Conservation (phyloP, 2,797 vertebrate genomes). For the Huso huso region DNA sequence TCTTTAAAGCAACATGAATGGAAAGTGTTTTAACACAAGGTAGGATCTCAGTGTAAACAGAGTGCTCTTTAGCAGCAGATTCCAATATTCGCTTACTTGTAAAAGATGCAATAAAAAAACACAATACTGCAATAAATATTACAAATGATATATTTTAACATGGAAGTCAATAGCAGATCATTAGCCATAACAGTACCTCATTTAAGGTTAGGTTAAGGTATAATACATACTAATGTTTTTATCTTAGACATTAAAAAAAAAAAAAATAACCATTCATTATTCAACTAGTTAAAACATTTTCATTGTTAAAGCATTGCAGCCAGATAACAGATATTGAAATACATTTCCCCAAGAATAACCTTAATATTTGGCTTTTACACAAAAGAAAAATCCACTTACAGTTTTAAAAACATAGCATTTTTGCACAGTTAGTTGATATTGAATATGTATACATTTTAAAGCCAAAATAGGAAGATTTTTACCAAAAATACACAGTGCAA, state of each 20-base stretch:
- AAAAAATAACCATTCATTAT: too few relatives aligned
- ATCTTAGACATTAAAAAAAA: too few relatives aligned
- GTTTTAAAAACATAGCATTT: background rate
- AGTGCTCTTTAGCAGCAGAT: background rate
- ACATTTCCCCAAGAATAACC: background rate
- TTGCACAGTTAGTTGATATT: too few relatives aligned
- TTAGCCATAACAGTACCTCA: too few relatives aligned
- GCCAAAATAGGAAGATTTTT: too few relatives aligned
- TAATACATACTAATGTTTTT: too few relatives aligned
- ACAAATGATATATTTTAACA: constrained; percentile 17
- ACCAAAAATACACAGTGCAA: too few relatives aligned
- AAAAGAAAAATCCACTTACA: background rate
- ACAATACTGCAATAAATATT: constrained; percentile 10
- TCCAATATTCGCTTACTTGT: background rate
- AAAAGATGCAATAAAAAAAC: constrained; percentile 2
- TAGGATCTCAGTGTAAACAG: background rate
- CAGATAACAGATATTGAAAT: too few relatives aligned
- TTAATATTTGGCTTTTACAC: constrained; percentile 9
- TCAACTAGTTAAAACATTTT: too few relatives aligned
- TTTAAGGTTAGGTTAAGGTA: too few relatives aligned
- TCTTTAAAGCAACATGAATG: background rate
- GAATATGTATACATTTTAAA: too few relatives aligned
- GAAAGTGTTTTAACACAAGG: background rate
- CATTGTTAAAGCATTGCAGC: too few relatives aligned
- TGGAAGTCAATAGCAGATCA: background rate